phyloP scores from a whole-genome alignment of 2,888 invertebrate species.

The Fabriciana adippe region DNA sequence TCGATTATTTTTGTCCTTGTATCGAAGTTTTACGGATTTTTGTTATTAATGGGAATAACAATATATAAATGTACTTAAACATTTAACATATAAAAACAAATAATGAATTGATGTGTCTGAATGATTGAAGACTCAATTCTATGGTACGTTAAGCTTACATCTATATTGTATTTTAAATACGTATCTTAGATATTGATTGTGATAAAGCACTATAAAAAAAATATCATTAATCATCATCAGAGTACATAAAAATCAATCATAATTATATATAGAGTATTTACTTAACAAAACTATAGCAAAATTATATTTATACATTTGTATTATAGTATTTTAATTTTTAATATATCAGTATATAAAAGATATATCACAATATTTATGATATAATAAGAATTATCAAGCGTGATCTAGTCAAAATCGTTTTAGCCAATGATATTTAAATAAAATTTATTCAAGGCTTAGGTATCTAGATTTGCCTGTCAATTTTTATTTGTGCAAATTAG shows the following conservation, averaged over 20 bases:
- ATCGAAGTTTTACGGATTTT: too few species aligned
- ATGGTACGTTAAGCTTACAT: conserved; percentile 9
- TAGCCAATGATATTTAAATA: not conserved
- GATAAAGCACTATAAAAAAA: conserved; percentile 4
- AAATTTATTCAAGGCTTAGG: not conserved
- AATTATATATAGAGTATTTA: too few species aligned
- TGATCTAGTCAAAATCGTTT: too few species aligned
- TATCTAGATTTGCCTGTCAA: conserved; percentile 32
- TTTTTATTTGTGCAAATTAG: conserved; percentile 28
- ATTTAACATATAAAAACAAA: not conserved
- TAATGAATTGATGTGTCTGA: not conserved
- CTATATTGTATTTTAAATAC: conserved; percentile 8
- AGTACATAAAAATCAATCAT: not conserved
- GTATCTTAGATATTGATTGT: not conserved
- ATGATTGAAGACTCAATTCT: conserved; percentile 14
- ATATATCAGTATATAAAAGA: too few species aligned
- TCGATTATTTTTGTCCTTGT: too few species aligned
- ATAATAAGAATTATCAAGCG: not conserved
- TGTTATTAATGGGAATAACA: not conserved
- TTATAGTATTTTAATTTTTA: too few species aligned
- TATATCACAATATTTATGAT: not conserved
- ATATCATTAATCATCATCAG: conserved; percentile 12
- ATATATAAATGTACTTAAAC: not conserved
- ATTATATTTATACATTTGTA: too few species aligned
- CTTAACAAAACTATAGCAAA: too few species aligned